phyloP scores from a whole-genome alignment of 2,797 vertebrate genomes.

The Meriones psammophilus region DNA sequence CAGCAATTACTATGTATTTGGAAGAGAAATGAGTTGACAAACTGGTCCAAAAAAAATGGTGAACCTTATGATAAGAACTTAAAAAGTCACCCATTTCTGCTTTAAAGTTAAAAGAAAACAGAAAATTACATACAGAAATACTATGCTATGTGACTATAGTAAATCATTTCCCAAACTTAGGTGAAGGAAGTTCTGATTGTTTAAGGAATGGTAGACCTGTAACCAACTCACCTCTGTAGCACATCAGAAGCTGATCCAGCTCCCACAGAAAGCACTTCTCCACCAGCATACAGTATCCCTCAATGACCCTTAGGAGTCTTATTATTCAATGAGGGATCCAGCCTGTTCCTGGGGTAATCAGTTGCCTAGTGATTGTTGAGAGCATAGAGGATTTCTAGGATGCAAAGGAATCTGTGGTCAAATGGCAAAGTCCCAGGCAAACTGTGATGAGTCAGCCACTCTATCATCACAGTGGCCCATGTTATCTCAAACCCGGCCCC shows the following conservation, averaged over 20 bases:
- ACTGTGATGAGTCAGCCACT: background rate
- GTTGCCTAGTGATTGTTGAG: background rate
- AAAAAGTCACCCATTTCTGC: background rate
- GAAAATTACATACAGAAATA: background rate
- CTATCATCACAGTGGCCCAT: fast-evolving
- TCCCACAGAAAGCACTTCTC: background rate
- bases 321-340: background rate
- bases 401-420: background rate
- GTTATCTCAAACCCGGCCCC: background rate
- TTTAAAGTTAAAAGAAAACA: slow-evolving; percentile 52
- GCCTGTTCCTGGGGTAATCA: background rate
- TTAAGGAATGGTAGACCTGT: background rate
- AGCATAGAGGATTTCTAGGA: background rate
- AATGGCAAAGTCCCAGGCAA: background rate
- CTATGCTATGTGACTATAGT: background rate
- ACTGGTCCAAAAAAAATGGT: slow-evolving; percentile 8
- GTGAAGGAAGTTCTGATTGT: background rate
- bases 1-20: background rate
- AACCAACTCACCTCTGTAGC: background rate
- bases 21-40: background rate
- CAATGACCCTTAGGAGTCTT: background rate
- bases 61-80: background rate
- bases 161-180: background rate
- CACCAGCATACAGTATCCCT: background rate
- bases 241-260: background rate